A percentile compares a stretch with the other conserved stretches of the same genome.
Conservation (phyloP, 2,113 vertebrate species). For the Mustelus asterias region DNA sequence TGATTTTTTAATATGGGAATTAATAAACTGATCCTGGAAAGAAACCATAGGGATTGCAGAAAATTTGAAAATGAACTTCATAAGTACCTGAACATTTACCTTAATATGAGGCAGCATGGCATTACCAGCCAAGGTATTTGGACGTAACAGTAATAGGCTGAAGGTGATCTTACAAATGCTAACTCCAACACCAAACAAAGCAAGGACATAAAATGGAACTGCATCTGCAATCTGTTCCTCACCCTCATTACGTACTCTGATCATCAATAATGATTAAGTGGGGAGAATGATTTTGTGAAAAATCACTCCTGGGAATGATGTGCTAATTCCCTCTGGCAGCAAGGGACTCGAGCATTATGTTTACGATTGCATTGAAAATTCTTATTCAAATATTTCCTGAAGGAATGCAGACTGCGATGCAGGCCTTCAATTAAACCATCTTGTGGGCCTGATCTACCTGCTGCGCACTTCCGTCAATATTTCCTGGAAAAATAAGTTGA, state of each 20-base stretch:
- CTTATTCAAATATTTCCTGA: background rate
- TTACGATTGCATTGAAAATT: background rate
- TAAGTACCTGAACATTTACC: too few species aligned
- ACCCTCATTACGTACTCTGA: background rate
- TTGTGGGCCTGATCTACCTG: background rate
- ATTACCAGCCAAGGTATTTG: background rate
- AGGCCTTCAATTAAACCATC: background rate
- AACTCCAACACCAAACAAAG: background rate
- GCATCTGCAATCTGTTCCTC: background rate
- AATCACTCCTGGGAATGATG: background rate
- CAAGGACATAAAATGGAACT: background rate
- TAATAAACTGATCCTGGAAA: background rate
- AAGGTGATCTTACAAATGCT: background rate
- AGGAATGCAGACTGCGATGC: background rate
- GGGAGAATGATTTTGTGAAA: background rate
- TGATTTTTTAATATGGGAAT: slow-evolving; percentile 31
- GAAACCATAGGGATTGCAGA: background rate
- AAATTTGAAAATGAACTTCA: slow-evolving; percentile 12
- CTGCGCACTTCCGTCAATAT: background rate
- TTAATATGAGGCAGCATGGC: background rate
- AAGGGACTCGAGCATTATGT: background rate
- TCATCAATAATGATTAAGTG: background rate
- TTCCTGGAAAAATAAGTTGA: background rate
- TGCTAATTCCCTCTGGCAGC: background rate
- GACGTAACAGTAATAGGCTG: background rate